phyloP scores from a whole-genome alignment of 2,113 vertebrate species.

The Amphilophus citrinellus region DNA sequence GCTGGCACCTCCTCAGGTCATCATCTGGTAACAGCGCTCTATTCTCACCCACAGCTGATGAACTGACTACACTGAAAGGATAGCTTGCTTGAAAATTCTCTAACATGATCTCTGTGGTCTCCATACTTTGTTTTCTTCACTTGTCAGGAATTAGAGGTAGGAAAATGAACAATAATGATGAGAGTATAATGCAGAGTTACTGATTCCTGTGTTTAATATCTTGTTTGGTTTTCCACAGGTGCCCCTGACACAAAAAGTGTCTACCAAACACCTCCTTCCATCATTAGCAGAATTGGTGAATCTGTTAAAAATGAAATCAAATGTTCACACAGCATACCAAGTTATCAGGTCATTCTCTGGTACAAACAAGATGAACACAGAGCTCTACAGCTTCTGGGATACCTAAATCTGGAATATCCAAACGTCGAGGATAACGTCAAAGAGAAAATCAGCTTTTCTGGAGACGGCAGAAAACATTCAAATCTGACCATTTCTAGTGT shows the following conservation, averaged over 20 bases:
- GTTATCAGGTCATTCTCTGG: slow-evolving; percentile 45
- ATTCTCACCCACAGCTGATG: background rate
- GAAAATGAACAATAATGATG: background rate
- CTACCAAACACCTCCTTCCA: slow-evolving; percentile 47
- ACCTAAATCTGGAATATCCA: background rate
- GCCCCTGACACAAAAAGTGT: background rate
- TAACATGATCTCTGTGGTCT: slow-evolving; percentile 19
- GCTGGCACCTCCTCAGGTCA: background rate
- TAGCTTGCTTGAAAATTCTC: accelerated
- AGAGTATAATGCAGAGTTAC: background rate
- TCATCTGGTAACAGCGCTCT: background rate
- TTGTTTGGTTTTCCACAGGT: slow-evolving; percentile 29
- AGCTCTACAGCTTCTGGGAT: slow-evolving; percentile 51
- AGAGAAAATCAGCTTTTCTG: slow-evolving; percentile 45
- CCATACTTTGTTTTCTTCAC: slow-evolving; percentile 1
- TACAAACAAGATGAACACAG: slow-evolving; percentile 54
- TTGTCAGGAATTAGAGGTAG: slow-evolving; percentile 31
- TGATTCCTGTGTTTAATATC: background rate
- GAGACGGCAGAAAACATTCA: slow-evolving; percentile 23
- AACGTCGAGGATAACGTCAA: background rate
- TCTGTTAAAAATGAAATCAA: slow-evolving; percentile 38
- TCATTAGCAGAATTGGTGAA: slow-evolving; percentile 40
- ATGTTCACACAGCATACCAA: slow-evolving; percentile 49
- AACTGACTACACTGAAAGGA: background rate
- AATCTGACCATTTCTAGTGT: slow-evolving; percentile 13